Evolutionary conservation across 1,140 invertebrate species (phyloP).

Genomic region (Lasioglossum albipes): DNA sequence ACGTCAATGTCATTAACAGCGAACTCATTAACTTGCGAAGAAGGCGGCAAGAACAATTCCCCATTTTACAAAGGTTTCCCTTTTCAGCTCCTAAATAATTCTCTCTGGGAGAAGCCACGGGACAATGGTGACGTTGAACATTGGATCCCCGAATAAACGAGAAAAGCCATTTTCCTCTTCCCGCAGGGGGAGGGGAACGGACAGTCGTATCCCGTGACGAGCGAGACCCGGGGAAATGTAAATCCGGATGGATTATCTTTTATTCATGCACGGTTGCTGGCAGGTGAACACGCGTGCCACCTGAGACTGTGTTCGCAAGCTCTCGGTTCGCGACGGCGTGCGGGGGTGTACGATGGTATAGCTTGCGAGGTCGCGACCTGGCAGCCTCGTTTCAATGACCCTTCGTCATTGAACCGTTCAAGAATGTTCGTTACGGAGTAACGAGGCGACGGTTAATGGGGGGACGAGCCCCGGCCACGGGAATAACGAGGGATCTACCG

Average conservation of each 20-base stretch:
- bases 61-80: no score
- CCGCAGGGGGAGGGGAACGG: not conserved
- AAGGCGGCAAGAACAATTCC: no score
- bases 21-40: no score
- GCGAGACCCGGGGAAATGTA: slow-evolving; percentile 40
- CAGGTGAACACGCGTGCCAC: slow-evolving; percentile 24
- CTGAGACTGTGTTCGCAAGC: no score
- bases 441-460: slow-evolving; percentile 15
- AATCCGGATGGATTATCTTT: slow-evolving; percentile 57
- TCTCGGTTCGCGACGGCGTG: no score
- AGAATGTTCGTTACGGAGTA: slow-evolving; percentile 15
- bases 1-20: no score
- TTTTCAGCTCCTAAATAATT: no score
- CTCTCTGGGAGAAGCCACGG: no score
- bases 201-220: slow-evolving; percentile 27
- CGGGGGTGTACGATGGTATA: not conserved
- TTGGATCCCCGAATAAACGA: no score
- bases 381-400: slow-evolving; percentile 61
- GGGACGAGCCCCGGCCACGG: not conserved
- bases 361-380: slow-evolving; percentile 27
- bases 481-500: not conserved
- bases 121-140: no score
- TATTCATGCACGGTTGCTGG: slow-evolving; percentile 53
- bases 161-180: no score
- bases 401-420: slow-evolving; percentile 22